A percentile compares a stretch with the other conserved stretches of the same genome.
Conservation (phyloP, 2,888 invertebrate genomes). For the Aleiodes leptofemur region DNA sequence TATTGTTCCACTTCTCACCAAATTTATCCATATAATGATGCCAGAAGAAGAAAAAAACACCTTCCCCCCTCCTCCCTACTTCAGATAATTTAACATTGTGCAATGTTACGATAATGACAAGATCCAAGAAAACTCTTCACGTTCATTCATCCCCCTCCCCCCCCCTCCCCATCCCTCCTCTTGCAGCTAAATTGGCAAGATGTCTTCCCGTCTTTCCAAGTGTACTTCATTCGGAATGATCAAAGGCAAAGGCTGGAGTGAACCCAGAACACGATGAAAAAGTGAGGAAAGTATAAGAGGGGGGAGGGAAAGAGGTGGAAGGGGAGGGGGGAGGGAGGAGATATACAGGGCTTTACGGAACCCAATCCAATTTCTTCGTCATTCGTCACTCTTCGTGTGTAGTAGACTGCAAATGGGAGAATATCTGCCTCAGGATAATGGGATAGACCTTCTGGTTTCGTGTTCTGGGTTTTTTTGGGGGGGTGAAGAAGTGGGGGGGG, state of each 20-base stretch:
- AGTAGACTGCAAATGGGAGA: slow-evolving; percentile 27
- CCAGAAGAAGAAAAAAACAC: too few relatives aligned
- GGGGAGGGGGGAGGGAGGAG: slow-evolving; percentile 14
- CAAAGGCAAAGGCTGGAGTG: background rate
- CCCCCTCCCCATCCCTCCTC: background rate
- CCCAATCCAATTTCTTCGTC: slow-evolving; percentile 59
- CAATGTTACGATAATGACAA: background rate
- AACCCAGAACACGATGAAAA: background rate
- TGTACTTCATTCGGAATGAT: slow-evolving; percentile 14
- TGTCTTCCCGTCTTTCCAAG: background rate
- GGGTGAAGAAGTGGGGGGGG: too few relatives aligned
- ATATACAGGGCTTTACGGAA: slow-evolving; percentile 28
- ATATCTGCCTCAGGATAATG: slow-evolving; percentile 41
- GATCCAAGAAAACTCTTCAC: background rate
- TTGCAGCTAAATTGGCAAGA: slow-evolving; percentile 12
- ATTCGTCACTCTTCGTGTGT: slow-evolving; percentile 53
- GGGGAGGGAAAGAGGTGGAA: too few relatives aligned
- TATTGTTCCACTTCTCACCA: too few relatives aligned
- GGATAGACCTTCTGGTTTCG: slow-evolving; percentile 24
- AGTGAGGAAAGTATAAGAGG: background rate
- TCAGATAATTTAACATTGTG: background rate
- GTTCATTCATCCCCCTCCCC: background rate
- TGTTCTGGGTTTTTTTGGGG: slow-evolving; percentile 18
- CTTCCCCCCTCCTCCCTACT: too few relatives aligned
- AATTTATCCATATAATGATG: too few relatives aligned